These are phyloP conservation scores for Chromoteleia sp. DNA, from an alignment of 2,888 invertebrate species.

Conservation along the genomic window DNA sequence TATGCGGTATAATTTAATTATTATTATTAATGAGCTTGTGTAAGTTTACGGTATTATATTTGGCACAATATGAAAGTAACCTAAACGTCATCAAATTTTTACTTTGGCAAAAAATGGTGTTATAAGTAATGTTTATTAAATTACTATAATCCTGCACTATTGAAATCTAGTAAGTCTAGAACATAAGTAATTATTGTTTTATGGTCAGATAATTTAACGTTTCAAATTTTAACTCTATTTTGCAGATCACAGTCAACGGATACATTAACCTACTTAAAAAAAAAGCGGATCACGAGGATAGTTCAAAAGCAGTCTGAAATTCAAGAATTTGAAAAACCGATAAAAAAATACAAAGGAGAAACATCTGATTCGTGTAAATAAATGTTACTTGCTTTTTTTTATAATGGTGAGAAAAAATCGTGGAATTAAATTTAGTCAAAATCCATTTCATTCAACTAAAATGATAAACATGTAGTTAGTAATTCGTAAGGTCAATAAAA, in stretches of 20 bases:
- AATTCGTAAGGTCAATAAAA: slow-evolving; percentile 82
- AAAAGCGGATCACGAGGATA: slow-evolving; percentile 81
- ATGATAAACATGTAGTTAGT: slow-evolving; percentile 82
- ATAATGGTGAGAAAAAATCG: slow-evolving; percentile 67
- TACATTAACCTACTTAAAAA: slow-evolving; percentile 79
- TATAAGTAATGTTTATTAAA: too few species aligned
- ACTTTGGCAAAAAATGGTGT: too few species aligned
- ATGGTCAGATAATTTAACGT: not conserved
- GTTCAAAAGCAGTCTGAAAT: slow-evolving; percentile 77
- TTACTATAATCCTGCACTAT: too few species aligned
- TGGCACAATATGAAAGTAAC: too few species aligned
- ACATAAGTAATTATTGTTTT: too few species aligned
- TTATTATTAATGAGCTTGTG: too few species aligned
- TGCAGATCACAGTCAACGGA: slow-evolving; percentile 55
- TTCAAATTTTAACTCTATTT: not conserved
- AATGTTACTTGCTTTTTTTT: slow-evolving; percentile 78
- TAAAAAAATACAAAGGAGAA: slow-evolving; percentile 82
- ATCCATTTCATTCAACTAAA: slow-evolving; percentile 74
- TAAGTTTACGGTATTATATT: too few species aligned
- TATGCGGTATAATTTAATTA: too few species aligned
- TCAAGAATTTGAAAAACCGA: slow-evolving; percentile 72
- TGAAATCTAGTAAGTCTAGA: too few species aligned
- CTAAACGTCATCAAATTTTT: too few species aligned
- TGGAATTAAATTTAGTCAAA: slow-evolving; percentile 69
- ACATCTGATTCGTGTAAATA: slow-evolving; percentile 83